Evolutionary conservation across 2,113 vertebrate genomes (phyloP), one percentile per base, ranked within the genome.

Genomic region (Rhagologus leucostigma): DNA sequence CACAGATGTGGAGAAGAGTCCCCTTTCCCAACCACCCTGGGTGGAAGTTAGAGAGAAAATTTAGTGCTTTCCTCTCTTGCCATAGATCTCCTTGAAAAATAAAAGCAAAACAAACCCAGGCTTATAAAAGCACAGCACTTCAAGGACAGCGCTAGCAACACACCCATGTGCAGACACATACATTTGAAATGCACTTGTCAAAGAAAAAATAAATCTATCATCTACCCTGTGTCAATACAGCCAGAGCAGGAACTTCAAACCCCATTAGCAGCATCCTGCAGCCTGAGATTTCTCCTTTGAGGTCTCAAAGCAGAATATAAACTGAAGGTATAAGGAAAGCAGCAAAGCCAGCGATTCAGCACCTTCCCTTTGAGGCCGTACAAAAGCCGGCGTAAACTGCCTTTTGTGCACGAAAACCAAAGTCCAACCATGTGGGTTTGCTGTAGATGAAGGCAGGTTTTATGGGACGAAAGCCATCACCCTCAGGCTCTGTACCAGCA

Each of bases 161-260:
- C 85, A 23, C 88, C 82, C 85, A 70, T 92, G 85, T 8, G 64
- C 88, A 88, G 91, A 90, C 93, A 88, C 7, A 47, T 62, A 89
- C 18, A 30, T 80, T 32, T 81, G 79, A 93, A 96, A 95, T 2
- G 13, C 35, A 26, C 42, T 91, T 46, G 95, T 86, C 64, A 92
- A 82, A 94, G 78, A 49, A 73, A 93, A 93, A 90, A 88, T 56
- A 94, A 85, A 90, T 63, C 90, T 71, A 71, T 90, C 79, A 33
- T 81, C 93, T 86, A 70, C 88, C 41, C 69, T 50, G n/a, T 81
- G 90, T 93, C 88, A 70, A 86, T 90, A 80, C 32, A 81, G 85
- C 69, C 79, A 71, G 92, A 90, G 93, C 90, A 95, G 88, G 92
- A 95, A 94, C 92, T 95, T 90, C 96, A 97, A 96, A 95, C 76